These are phyloP conservation scores for Potamilus streckersoni DNA, from an alignment of 1,140 invertebrate genomes.

Conservation along the genomic window DNA sequence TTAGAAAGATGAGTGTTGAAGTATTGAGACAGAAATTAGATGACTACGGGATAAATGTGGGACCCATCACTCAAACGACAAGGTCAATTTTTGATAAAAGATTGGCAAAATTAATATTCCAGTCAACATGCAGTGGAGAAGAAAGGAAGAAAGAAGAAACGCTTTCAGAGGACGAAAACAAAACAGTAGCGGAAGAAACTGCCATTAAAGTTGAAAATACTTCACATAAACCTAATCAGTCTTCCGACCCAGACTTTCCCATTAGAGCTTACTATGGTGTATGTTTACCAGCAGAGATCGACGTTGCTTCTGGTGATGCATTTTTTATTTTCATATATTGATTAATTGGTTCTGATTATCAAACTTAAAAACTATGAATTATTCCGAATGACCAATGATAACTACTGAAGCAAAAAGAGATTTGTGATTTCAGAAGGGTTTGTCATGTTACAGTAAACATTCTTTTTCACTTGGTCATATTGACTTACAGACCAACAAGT, in stretches of 20 bases:
- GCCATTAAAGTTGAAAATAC: not conserved
- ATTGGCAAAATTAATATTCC: constrained; percentile 42
- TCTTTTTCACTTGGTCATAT: too few species aligned
- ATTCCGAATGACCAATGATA: too few species aligned
- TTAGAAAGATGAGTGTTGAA: constrained; percentile 38
- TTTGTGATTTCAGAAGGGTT: too few species aligned
- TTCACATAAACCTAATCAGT: not conserved
- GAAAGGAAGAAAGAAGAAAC: not conserved
- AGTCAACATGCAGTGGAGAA: constrained; percentile 12
- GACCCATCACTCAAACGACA: constrained; percentile 50
- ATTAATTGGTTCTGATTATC: too few species aligned
- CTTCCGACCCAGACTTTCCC: not conserved
- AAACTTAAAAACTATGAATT: too few species aligned
- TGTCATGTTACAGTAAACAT: too few species aligned
- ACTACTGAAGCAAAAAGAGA: too few species aligned
- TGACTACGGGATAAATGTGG: constrained; percentile 48
- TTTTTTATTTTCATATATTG: too few species aligned
- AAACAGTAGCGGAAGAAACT: not conserved
- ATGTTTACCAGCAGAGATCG: constrained; percentile 18
- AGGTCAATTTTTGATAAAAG: constrained; percentile 49
- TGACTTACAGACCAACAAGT: too few species aligned
- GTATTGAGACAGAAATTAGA: constrained; percentile 43
- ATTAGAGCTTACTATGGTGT: constrained; percentile 25
- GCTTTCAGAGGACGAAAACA: not conserved
- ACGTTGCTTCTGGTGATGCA: not conserved